A percentile compares a stretch with the other conserved stretches of the same genome.
These are phyloP conservation scores for Vollenhovia emeryi DNA, from an alignment of 1,140 invertebrate genomes.

Conservation along the genomic window DNA sequence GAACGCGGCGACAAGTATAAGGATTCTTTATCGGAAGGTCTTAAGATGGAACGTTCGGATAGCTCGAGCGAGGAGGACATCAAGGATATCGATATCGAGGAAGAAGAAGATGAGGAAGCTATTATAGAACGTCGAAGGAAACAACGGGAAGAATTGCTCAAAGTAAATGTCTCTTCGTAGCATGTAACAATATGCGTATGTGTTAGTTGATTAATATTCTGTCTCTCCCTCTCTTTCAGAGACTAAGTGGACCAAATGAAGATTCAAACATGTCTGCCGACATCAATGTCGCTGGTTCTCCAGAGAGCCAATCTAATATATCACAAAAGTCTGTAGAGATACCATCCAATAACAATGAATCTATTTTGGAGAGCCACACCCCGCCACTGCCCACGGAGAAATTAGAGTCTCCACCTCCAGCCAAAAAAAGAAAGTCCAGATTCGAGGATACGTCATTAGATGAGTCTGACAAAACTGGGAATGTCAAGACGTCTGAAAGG, in stretches of 20 bases:
- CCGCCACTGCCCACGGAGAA: conserved; percentile 81
- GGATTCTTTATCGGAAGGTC: conserved; percentile 94
- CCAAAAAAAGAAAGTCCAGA: conserved; percentile 81
- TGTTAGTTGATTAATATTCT: not conserved
- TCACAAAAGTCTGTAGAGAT: conserved; percentile 77
- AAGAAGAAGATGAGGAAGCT: conserved; percentile 97
- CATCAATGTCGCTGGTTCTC: conserved; percentile 76
- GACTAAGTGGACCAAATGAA: conserved; percentile 88
- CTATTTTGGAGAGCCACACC: conserved; percentile 82
- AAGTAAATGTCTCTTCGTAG: conserved; percentile 85
- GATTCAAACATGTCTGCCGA: conserved; percentile 86
- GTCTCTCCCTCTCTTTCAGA: conserved; percentile 75
- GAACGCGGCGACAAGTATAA: conserved; percentile 89
- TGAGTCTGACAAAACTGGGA: conserved; percentile 73
- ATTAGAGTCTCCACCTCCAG: conserved; percentile 71
- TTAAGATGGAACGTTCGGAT: conserved; percentile 87
- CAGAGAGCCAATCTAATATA: conserved; percentile 78
- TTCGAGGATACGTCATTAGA: conserved; percentile 77
- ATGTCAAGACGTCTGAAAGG: conserved; percentile 74
- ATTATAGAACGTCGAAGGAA: conserved; percentile 96
- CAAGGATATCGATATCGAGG: conserved; percentile 91
- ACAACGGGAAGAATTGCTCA: conserved; percentile 95
- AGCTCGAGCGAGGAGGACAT: conserved; percentile 89
- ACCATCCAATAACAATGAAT: conserved; percentile 81
- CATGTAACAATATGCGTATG: too few relatives aligned